Conservation (phyloP, 2,888 invertebrate species). For the Uropetala carovei region DNA sequence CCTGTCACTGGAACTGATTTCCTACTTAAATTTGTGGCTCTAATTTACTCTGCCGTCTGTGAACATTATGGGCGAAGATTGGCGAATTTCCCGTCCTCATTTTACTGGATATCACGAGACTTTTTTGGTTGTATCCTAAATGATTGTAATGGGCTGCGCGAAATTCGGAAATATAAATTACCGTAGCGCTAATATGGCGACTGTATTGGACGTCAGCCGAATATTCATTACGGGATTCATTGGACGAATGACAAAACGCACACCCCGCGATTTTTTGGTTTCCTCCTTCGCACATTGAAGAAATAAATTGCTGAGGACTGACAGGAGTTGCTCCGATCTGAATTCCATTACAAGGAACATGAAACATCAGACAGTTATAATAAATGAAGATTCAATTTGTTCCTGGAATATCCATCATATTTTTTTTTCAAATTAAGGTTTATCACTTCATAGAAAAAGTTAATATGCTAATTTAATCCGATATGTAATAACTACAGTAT, state of each 20-base stretch:
- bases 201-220: slow-evolving; percentile 1
- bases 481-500: no score
- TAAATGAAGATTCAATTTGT: no score
- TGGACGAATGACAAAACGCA: neutral
- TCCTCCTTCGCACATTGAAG: neutral
- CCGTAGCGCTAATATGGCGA: neutral
- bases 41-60: slow-evolving; percentile 6
- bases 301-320: no score
- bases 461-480: no score
- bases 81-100: slow-evolving; percentile 22
- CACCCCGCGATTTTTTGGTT: neutral
- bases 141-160: slow-evolving; percentile 31
- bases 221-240: slow-evolving; percentile 4
- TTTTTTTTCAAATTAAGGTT: no score
- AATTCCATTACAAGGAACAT: no score
- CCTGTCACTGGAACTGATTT: slow-evolving; percentile 41
- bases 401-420: no score
- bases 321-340: no score
- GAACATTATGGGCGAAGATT: neutral
- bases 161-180: slow-evolving; percentile 47
- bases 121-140: slow-evolving; percentile 54
- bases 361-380: no score
- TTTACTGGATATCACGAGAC: slow-evolving; percentile 31
- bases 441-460: no score
- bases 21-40: slow-evolving; percentile 18